Base-by-base conservation (phyloP, 30 jellyfish, hydroid and myxozoan species). In the Morbakka virulenta region DNA sequence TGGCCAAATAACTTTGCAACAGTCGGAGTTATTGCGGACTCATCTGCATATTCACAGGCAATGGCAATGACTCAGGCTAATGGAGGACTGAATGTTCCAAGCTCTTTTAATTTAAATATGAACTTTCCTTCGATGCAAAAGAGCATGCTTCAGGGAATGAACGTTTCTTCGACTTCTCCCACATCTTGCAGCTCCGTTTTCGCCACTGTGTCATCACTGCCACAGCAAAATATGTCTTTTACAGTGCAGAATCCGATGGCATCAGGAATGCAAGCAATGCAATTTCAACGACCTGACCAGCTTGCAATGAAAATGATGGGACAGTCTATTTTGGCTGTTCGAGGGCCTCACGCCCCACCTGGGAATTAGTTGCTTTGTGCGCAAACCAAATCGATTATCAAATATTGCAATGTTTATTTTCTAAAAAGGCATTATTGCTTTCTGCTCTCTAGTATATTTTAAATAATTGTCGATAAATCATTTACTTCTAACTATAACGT, bases 221-320 rank as follows among this genome's bases (percentile, higher is more conserved):
- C 93, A 17, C 93, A 90, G 36, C 98, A 83, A 34, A 93, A 82
- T 62, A 90, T 84, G 90, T 82, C 94, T 61, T 90, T 83, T 48
- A 79, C 87, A 50, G 84, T 89, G 47, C 97, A 89, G 74, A 79
- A 77, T 35, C 97, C 93, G 23, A 63, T 89, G 70, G 94, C 87
- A 2, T 69, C 71, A 48, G 97, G 95, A 20, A 35, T 89, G 47
- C 97, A 89, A 50, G 87, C 87, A 20, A 79, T 89, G 93, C 95
- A 89, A 41, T 89, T 81, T 74, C 97, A 89, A 61, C 75, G 97
- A 14, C 97, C 95, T 2, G 97, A 89, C 62, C 97, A 89, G 50
- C 93, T 89, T 65, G 88, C 97, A 35, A 82, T 89, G 97, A 89
- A 89, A 70, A 81, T 89, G 97, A 82, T 89, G 94, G 97, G 95